Base-by-base conservation (phyloP, 2,797 vertebrate genomes). In the Chelonia mydas region DNA sequence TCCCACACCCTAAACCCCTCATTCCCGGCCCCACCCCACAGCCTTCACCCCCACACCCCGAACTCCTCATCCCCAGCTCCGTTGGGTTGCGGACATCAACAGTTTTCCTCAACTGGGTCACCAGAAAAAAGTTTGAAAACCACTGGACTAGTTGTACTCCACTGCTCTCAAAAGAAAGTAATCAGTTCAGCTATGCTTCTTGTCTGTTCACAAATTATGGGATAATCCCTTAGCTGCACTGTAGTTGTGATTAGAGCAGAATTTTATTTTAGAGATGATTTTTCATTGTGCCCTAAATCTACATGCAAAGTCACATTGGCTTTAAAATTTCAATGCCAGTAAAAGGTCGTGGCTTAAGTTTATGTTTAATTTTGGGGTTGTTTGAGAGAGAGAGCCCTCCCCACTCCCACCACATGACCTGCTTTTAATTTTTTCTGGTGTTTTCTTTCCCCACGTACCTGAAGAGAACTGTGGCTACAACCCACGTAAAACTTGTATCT, bases 151-250 rank as follows among this genome's bases (percentile, higher is more conserved):
- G 33, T 45, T 90, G 10, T 1, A 19, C 12, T n/a, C 8, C 37
- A 49, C 19, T 78, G 28, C 25, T 45, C 50, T 53, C 31, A 50
- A 55, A 17, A 45, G 37, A 77, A 78, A 2, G 1, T 13, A 78
- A 7, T 1, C 2, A 13, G 0, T 41, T 82, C 2, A 13, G 25
- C 28, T 51, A 19, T 0, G 0, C 11, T 80, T 81, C 4, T 6
- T 59, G 0, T 28, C 0, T 61, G 17, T 50, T 83, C 11, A 33
- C 19, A 45, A 68, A 49, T 51, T 41, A 77, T 51, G 54, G 11
- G 5, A 27, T n/a, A 6, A 72, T 76, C 12, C 9, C 19, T 76
- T 53, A n/a, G 25, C 23, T 81, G n/a, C 74, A 1, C 3, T 61
- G 8, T 33, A 91, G 13, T 5, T 28, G 37, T 47, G 1, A 1